These are phyloP conservation scores for Leptopilina drosophilae DNA, from an alignment of 2,888 invertebrate genomes.

Conservation along the genomic window DNA sequence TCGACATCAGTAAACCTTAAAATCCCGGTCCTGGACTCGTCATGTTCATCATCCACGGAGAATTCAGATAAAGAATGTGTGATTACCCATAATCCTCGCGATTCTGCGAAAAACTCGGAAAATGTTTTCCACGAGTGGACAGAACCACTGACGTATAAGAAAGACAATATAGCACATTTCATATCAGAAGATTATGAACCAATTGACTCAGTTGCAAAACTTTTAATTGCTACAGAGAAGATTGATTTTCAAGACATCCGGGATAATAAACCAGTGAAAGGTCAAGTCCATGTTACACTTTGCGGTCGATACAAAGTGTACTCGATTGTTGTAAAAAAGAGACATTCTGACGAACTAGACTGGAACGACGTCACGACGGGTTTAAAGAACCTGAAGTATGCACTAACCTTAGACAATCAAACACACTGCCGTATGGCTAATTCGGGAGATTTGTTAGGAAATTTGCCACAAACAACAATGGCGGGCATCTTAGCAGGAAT, in stretches of 20 bases:
- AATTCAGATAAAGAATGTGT: no score
- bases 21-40: no score
- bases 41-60: no score
- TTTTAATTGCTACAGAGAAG: background rate
- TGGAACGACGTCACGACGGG: background rate
- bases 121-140: background rate
- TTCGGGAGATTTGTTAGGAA: background rate
- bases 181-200: background rate
- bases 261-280: background rate
- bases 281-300: background rate
- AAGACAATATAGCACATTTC: background rate
- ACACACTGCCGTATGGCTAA: no score
- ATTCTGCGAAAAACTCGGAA: no score
- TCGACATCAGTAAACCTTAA: no score
- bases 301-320: background rate
- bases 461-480: background rate
- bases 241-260: background rate
- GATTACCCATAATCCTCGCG: no score
- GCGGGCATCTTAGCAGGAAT: background rate
- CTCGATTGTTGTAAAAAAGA: background rate
- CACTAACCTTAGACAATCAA: background rate
- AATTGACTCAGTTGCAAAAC: background rate
- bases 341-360: background rate
- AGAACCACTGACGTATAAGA: background rate
- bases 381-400: background rate